Evolutionary conservation across 2,113 vertebrate genomes (phyloP).

Genomic region (Polypterus senegalus): DNA sequence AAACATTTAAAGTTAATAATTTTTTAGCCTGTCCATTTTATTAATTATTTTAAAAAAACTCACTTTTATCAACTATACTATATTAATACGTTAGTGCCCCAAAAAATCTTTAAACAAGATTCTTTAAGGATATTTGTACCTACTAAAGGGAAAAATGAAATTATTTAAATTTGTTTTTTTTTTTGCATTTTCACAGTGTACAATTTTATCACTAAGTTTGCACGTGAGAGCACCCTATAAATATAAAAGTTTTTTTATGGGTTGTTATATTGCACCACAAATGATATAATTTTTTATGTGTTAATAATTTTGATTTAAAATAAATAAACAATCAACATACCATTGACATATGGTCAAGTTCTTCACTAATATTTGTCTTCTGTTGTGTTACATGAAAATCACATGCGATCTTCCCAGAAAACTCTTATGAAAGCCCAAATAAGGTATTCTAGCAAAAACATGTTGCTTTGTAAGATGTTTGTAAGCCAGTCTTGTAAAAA

Average conservation of each 20-base stretch:
- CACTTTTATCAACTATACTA: too few relatives aligned
- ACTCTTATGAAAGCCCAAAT: conserved; percentile 54
- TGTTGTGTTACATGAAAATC: conserved; percentile 76
- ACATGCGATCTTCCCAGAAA: conserved; percentile 72
- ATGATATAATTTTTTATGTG: neutral
- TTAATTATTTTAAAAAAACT: too few relatives aligned
- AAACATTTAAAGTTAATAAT: too few relatives aligned
- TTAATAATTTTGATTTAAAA: neutral
- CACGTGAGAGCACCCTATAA: neutral
- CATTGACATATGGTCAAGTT: conserved; percentile 59
- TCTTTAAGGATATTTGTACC: too few relatives aligned
- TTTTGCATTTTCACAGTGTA: neutral
- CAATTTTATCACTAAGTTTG: neutral
- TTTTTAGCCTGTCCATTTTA: too few relatives aligned
- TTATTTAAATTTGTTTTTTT: neutral
- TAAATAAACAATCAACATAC: conserved; percentile 41
- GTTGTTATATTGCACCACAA: neutral
- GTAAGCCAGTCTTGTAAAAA: too few relatives aligned
- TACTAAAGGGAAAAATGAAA: too few relatives aligned
- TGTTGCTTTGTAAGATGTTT: conserved; percentile 2
- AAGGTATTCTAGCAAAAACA: conserved; percentile 66
- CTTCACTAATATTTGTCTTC: conserved; percentile 46
- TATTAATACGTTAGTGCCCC: too few relatives aligned
- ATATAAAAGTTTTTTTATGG: neutral
- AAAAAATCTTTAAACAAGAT: too few relatives aligned